Conservation (phyloP, 2,113 vertebrate species). For the Thamnophis sirtalis region DNA sequence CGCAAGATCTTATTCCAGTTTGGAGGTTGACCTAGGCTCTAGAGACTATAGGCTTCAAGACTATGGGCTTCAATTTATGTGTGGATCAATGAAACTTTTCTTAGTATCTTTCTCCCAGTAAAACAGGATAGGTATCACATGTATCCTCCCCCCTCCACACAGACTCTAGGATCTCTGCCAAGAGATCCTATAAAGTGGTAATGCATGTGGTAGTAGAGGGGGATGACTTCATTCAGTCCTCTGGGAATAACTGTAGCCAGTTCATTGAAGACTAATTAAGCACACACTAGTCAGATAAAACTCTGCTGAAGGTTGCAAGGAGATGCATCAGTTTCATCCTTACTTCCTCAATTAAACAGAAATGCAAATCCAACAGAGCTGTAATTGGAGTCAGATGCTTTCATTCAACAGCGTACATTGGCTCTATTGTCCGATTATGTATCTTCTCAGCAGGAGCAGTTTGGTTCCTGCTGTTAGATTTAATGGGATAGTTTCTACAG, state of each 20-base stretch:
- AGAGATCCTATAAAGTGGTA: not conserved
- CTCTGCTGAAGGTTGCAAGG: not conserved
- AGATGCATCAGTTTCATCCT: not conserved
- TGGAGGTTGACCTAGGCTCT: not conserved
- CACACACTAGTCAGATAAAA: conserved; percentile 29
- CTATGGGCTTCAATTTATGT: not conserved
- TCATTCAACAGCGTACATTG: conserved; percentile 32
- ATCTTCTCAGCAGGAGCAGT: not conserved
- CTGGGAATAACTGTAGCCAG: not conserved
- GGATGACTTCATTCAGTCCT: conserved; percentile 4
- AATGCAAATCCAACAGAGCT: conserved; percentile 21
- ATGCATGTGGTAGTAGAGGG: not conserved
- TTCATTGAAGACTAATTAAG: conserved; percentile 20
- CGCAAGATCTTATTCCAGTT: not conserved
- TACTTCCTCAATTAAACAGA: conserved; percentile 30
- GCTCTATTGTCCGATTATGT: conserved; percentile 7
- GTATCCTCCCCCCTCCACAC: not conserved
- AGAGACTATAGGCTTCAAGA: not conserved
- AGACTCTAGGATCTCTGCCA: not conserved
- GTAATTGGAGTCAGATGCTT: conserved; percentile 38
- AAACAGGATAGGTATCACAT: not conserved
- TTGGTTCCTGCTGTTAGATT: conserved; percentile 9
- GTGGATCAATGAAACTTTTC: too few relatives aligned
- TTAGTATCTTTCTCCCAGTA: not conserved
- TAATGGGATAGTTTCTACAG: conserved; percentile 8